A percentile compares a stretch with the other conserved stretches of the same genome.
phyloP scores from a whole-genome alignment of 2,113 vertebrate species.

The Cranoglanis bouderius region DNA sequence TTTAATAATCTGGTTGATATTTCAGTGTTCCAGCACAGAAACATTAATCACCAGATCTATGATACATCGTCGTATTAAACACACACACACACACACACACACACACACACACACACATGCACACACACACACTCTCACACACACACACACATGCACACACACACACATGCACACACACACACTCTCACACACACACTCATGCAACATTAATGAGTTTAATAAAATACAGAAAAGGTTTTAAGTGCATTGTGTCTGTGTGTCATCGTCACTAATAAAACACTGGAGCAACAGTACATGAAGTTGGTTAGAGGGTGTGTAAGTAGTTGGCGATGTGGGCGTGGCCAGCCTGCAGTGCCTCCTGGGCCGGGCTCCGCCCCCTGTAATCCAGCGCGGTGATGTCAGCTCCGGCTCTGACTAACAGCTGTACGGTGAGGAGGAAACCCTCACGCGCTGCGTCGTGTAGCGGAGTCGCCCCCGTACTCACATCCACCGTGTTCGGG shows the following conservation, averaged over 20 bases:
- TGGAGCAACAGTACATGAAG: neutral
- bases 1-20: neutral
- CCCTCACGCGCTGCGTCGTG: neutral
- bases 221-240: neutral
- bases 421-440: neutral
- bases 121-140: too few relatives aligned
- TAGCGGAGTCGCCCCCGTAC: neutral
- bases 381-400: neutral
- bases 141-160: neutral
- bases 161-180: too few relatives aligned
- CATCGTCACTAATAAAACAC: neutral
- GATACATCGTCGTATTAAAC: neutral
- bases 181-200: too few relatives aligned
- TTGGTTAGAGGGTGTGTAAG: neutral
- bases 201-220: neutral
- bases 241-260: neutral
- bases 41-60: neutral
- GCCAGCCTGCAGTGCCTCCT: neutral
- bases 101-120: too few relatives aligned
- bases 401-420: conserved; percentile 10
- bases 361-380: neutral
- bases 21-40: conserved; percentile 3
- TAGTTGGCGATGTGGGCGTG: neutral
- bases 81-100: neutral
- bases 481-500: neutral